A percentile compares a stretch with the other conserved stretches of the same genome.
Evolutionary conservation across 2,113 vertebrate genomes (phyloP).

Genomic region (Rhynchomys soricoides): DNA sequence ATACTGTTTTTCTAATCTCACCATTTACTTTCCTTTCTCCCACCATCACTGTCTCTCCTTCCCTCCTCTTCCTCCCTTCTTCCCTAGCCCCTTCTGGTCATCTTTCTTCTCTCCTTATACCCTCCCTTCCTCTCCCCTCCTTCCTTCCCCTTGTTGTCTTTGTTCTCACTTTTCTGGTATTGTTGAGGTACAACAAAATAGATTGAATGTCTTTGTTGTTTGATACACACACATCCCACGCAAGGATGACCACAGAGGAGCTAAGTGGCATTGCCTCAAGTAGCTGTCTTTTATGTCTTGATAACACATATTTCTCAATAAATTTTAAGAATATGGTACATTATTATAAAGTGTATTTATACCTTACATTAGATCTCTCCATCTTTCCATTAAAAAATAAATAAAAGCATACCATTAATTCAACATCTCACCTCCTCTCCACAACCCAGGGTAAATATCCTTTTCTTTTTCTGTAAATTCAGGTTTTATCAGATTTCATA

Average conservation of each 20-base stretch:
- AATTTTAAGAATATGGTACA: neutral
- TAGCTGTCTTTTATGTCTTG: neutral
- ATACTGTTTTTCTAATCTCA: neutral
- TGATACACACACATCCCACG: neutral
- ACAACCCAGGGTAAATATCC: neutral
- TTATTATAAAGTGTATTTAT: neutral
- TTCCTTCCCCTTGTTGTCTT: neutral
- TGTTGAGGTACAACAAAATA: neutral
- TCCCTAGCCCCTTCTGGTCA: neutral
- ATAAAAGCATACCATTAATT: neutral
- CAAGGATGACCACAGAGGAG: neutral
- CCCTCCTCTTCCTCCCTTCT: no score
- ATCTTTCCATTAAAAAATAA: neutral
- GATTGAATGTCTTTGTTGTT: neutral
- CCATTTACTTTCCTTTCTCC: neutral
- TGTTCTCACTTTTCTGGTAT: neutral
- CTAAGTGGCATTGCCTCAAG: neutral
- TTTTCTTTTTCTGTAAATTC: neutral
- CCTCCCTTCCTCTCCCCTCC: neutral
- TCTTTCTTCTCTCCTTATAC: neutral
- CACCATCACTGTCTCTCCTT: no score
- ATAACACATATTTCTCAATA: neutral
- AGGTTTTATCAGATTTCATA: neutral
- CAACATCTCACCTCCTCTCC: no score
- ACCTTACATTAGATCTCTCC: neutral